phyloP scores from a whole-genome alignment of 1,140 invertebrate species.

The Melitaea cinxia region DNA sequence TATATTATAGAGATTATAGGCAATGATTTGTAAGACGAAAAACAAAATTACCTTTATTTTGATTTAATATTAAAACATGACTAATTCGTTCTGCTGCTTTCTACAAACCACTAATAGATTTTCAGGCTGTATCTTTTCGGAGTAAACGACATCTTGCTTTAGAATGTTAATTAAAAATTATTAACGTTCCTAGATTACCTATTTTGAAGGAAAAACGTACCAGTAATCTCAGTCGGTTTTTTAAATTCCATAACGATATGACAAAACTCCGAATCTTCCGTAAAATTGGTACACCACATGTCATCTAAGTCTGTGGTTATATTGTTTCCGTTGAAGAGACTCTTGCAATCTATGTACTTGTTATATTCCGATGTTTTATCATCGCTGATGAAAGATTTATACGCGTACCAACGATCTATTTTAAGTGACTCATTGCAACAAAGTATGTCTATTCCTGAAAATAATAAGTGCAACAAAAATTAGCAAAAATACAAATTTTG shows the following conservation, averaged over 20 bases:
- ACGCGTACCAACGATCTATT: constrained; percentile 60
- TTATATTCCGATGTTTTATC: constrained; percentile 34
- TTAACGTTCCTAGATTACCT: background rate
- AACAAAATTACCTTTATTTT: too few species aligned
- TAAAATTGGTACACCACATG: constrained; percentile 84
- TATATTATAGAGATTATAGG: constrained; percentile 20
- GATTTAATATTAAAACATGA: too few species aligned
- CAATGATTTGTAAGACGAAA: background rate
- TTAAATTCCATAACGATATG: constrained; percentile 81
- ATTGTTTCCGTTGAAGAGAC: constrained; percentile 83
- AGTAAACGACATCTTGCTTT: background rate
- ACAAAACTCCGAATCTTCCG: constrained; percentile 60
- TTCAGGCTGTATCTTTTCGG: too few species aligned
- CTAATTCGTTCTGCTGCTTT: too few species aligned
- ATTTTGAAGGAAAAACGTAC: constrained; percentile 49
- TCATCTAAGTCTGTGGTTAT: constrained; percentile 82
- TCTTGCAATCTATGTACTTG: constrained; percentile 58
- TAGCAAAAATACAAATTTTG: too few species aligned
- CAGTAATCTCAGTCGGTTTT: constrained; percentile 78
- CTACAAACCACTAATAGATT: too few species aligned
- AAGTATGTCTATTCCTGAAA: constrained; percentile 64
- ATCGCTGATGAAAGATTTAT: constrained; percentile 47
- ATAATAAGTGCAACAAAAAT: too few species aligned
- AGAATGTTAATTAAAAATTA: background rate
- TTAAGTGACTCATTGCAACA: constrained; percentile 51